Base-by-base conservation (phyloP, 1,140 invertebrate species). In the Drosophila mayri region DNA sequence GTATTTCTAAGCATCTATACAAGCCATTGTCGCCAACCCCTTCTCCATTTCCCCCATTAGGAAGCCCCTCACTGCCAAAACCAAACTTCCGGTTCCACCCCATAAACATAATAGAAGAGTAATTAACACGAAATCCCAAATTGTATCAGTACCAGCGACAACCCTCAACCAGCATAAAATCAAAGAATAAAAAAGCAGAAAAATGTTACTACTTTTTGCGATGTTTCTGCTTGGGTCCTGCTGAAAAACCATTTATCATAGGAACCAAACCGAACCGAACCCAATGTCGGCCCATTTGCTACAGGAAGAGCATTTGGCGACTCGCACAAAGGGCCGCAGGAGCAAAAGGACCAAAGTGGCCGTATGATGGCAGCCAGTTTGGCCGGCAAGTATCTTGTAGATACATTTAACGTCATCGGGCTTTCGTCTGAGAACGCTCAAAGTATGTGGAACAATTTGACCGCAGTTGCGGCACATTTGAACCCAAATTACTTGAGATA, bases 71-170 rank as follows among this genome's bases (percentile, higher is more conserved):
- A 14, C 46, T 37, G 43, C 43, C 44, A 66, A 67, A 68, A 58
- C 54, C 67, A 35, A 73, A 72, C 67, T 72, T 72, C 70, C 70
- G 55, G 66, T 73, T 60, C 55, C 70, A 73, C 70, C 70, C 70
- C 67, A 60, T 43, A 72, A 72, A 81, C 43, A 88, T 90, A 88
- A 88, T 88, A 68, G 68, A 80, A 84, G 68, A 90, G 84, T 88
- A 88, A 88, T 88, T 88, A 88, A 88, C 84, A 90, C 84, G 87
- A 84, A 88, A 84, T 88, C 85, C 76, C 85, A 90, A 86, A 90
- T 78, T 84, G 88, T 90, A 90, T 84, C 80, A 78, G 83, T 84
- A 54, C 50, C 84, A 71, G 50, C 47, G 57, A 63, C 66, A 76
- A 73, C 72, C 81, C 67, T 68, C 68, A 63, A 65, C 64, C 61